Percentiles rank a stretch among this genome's conserved stretches.
phyloP scores from a whole-genome alignment of 64 coral and sea anemone genomes.

The Catalaphyllia jardinei region DNA sequence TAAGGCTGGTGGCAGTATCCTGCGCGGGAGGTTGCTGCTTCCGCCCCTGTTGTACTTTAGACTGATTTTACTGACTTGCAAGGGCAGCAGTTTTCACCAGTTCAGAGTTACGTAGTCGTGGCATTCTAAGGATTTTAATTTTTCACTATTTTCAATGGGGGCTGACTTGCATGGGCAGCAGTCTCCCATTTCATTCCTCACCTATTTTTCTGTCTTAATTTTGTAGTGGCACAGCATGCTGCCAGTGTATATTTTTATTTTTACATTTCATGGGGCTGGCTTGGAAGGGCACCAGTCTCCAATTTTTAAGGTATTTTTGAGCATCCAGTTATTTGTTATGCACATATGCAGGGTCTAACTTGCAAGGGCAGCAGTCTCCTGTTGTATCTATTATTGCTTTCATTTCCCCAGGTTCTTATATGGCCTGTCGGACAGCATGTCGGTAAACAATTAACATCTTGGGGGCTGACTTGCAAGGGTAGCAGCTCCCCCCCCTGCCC shows the following conservation, averaged over 20 bases:
- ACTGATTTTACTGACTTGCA: constrained; percentile 2
- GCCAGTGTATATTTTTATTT: no score
- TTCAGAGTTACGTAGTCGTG: not conserved
- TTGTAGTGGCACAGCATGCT: not conserved
- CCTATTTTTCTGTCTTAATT: not conserved
- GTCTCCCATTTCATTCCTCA: not conserved
- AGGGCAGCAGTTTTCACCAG: constrained; percentile 1
- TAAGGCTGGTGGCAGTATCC: not conserved
- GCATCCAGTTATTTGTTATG: not conserved
- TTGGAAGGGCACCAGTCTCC: no score
- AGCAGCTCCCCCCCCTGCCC: constrained; percentile 5
- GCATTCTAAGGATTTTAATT: not conserved
- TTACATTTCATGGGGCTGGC: no score
- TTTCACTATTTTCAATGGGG: not conserved
- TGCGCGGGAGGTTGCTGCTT: not conserved
- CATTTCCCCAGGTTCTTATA: no score
- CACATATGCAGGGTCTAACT: not conserved
- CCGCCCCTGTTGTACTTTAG: not conserved
- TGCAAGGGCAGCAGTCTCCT: not conserved
- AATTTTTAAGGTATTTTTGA: no score
- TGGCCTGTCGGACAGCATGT: no score
- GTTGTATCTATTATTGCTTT: not conserved
- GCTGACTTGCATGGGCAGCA: constrained; percentile 24
- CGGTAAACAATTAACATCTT: no score
- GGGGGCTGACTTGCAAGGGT: not conserved